Evolutionary conservation across 2,113 vertebrate genomes (phyloP).

Genomic region (Eublepharis macularius): DNA sequence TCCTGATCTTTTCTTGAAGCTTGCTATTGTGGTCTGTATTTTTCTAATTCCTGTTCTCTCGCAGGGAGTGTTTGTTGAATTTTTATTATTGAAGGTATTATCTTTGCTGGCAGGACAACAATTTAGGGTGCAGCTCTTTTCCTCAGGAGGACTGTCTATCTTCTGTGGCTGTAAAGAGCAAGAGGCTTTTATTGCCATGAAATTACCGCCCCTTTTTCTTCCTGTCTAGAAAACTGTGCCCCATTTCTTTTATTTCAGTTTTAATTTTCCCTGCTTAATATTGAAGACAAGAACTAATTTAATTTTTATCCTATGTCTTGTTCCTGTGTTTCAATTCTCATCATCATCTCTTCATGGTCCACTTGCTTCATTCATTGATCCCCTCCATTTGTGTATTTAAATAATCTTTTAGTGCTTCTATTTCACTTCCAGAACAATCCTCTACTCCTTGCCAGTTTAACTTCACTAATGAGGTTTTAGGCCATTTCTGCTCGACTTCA

Average conservation of each 20-base stretch:
- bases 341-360: conserved; percentile 18
- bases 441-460: conserved; percentile 36
- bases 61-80: not conserved
- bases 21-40: not conserved
- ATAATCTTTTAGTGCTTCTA: conserved; percentile 30
- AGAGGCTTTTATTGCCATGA: not conserved
- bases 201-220: not conserved
- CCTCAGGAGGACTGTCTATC: not conserved
- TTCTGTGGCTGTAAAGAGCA: not conserved
- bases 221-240: not conserved
- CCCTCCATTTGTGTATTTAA: conserved; percentile 33
- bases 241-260: conserved; percentile 19
- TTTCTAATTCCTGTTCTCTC: not conserved
- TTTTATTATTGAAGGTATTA: conserved; percentile 7
- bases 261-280: conserved; percentile 26
- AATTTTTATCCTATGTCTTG: conserved; percentile 29
- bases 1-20: not conserved
- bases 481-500: conserved; percentile 31
- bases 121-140: not conserved
- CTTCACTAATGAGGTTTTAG: conserved; percentile 41
- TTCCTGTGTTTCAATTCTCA: conserved; percentile 14
- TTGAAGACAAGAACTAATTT: conserved; percentile 9
- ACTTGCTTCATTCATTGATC: conserved; percentile 28
- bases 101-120: not conserved
- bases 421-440: conserved; percentile 32